Evolutionary conservation across 2,113 vertebrate genomes (phyloP).

Genomic region (Nicator chloris): DNA sequence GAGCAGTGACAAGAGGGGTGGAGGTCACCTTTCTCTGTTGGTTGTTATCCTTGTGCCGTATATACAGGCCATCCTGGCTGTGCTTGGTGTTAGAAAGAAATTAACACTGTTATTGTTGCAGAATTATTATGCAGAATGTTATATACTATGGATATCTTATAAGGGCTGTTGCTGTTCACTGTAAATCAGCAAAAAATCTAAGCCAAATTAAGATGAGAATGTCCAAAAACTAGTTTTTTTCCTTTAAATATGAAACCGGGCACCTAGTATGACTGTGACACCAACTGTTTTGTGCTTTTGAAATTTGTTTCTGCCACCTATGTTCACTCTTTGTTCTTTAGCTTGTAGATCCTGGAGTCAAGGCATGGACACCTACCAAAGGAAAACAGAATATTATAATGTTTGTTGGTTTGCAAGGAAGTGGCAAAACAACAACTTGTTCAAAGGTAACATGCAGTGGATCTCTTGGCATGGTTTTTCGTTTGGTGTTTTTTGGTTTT

Average conservation of each 20-base stretch:
- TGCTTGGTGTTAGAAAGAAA: background rate
- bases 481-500: too few relatives aligned
- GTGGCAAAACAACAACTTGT: slow-evolving; percentile 98
- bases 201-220: background rate
- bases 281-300: background rate
- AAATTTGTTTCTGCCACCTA: background rate
- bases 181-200: background rate
- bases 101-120: background rate
- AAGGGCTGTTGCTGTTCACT: background rate
- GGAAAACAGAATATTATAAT: slow-evolving; percentile 99
- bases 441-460: slow-evolving; percentile 84
- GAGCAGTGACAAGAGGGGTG: background rate
- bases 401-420: slow-evolving; percentile 98
- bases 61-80: background rate
- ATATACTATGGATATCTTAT: background rate
- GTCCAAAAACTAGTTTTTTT: background rate
- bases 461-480: background rate
- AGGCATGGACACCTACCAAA: slow-evolving; percentile 98
- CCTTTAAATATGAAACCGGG: background rate
- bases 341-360: slow-evolving; percentile 98
- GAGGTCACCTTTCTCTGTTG: background rate
- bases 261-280: background rate
- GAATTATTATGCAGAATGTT: background rate
- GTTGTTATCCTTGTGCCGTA: background rate
- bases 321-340: slow-evolving; percentile 52